Base-by-base conservation (phyloP, 2,888 invertebrate genomes). In the Coecobrya sp. region DNA sequence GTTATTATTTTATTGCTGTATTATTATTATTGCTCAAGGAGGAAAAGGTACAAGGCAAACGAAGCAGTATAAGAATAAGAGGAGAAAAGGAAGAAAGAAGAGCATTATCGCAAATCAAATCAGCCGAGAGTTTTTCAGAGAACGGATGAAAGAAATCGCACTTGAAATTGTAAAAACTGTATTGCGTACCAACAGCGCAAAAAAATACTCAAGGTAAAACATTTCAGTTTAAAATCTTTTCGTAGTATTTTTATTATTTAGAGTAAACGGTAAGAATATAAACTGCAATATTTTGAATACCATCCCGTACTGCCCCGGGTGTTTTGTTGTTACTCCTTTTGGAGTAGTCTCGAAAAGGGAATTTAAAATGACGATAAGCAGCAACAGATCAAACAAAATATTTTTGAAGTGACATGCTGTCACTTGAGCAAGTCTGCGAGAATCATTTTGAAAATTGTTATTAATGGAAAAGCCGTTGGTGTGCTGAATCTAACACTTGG, bases 91-190 rank as follows among this genome's bases (percentile, higher is more conserved):
- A 19, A 73, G n/a, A 36, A 36, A 70, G n/a, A 45, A 45, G 25
- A 19, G n/a, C 45, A 73, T 45, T 73, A 73, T 73, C 73, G 42
- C 73, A 73, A 73, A 73, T 73, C 73, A 73, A 19, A 73, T 19
- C 73, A 16, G 16, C 13, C 25, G 11, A 8, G 25, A 25, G 11
- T 27, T 65, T 55, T 55, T 2, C 36, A 2, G 3, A 4, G 7
- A 36, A 36, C 36, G 7, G 36, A 36, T 36, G 36, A 36, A 36
- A 36, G 36, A 7, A 36, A 36, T 36, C 49, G 11, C 11, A 49
- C 49, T 49, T 13, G 49, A 13, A 49, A 49, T 10, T 49, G 10
- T 11, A 49, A 49, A 3, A 49, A 49, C 49, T 49, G 3, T 49
- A 7, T 1, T 49, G 13, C 36, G 2, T 7, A 36, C 36, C 36